Conservation (phyloP, 2,888 invertebrate genomes). For the Dolichopus griseipennis region DNA sequence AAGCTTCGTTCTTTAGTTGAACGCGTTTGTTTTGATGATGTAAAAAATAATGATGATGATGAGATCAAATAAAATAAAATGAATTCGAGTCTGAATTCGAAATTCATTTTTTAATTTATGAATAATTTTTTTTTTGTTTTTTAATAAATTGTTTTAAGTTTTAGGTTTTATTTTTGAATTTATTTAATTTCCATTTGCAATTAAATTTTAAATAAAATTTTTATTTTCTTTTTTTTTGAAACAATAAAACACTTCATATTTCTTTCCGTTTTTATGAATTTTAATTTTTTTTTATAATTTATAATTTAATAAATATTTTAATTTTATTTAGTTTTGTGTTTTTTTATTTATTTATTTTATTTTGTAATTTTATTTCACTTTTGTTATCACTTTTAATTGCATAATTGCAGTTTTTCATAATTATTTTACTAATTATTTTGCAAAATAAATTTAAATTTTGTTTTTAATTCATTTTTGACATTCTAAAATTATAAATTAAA, state of each 20-base stretch:
- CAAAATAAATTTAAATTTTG: no score
- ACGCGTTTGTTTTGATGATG: neutral
- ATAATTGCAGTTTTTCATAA: no score
- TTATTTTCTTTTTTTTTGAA: neutral
- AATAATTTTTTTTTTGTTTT: neutral
- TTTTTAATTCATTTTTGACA: no score
- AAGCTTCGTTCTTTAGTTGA: neutral
- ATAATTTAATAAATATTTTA: neutral
- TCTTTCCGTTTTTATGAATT: neutral
- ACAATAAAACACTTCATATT: neutral
- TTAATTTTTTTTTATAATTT: neutral
- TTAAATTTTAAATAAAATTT: neutral
- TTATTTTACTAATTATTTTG: no score
- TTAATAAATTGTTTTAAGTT: neutral
- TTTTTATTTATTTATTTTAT: neutral
- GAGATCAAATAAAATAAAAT: conserved; percentile 4
- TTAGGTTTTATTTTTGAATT: neutral
- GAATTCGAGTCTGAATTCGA: neutral
- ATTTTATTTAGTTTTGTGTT: neutral
- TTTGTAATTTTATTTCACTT: neutral
- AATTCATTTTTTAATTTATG: neutral
- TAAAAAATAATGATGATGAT: neutral
- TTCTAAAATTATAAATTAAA: no score
- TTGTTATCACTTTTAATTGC: neutral
- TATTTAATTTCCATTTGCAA: neutral